Evolutionary conservation across 2,113 vertebrate species (phyloP).

Genomic region (Indri indri): DNA sequence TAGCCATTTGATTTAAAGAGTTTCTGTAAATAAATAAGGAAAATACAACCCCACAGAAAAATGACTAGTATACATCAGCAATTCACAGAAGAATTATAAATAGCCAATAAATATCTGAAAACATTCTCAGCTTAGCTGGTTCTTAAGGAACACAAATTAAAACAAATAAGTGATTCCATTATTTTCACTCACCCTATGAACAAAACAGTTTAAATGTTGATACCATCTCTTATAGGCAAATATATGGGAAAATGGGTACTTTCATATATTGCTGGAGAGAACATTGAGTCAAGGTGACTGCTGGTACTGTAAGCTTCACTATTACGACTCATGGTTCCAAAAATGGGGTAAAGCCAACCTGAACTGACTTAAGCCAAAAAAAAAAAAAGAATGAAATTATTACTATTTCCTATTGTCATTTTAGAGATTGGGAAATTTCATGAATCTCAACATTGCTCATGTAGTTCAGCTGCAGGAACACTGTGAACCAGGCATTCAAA

Average conservation of each 20-base stretch:
- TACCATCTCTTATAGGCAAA: neutral
- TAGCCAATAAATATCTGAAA: neutral
- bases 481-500: neutral
- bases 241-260: neutral
- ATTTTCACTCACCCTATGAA: neutral
- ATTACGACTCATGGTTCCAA: neutral
- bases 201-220: neutral
- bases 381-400: neutral
- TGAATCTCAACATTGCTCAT: neutral
- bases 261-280: neutral
- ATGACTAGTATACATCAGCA: neutral
- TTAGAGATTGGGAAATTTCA: neutral
- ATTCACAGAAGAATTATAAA: neutral
- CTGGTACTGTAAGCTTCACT: neutral
- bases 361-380: neutral
- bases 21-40: constrained; percentile 22
- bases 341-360: neutral
- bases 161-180: neutral
- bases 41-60: constrained; percentile 1
- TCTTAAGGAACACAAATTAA: neutral
- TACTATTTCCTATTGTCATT: neutral
- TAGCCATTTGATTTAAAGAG: neutral
- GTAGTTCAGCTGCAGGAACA: neutral
- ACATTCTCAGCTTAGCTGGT: neutral
- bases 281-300: neutral